Percentiles rank a stretch among this genome's conserved stretches.
These are phyloP conservation scores for Nyctibius grandis DNA, from an alignment of 2,797 vertebrate genomes.

Conservation along the genomic window DNA sequence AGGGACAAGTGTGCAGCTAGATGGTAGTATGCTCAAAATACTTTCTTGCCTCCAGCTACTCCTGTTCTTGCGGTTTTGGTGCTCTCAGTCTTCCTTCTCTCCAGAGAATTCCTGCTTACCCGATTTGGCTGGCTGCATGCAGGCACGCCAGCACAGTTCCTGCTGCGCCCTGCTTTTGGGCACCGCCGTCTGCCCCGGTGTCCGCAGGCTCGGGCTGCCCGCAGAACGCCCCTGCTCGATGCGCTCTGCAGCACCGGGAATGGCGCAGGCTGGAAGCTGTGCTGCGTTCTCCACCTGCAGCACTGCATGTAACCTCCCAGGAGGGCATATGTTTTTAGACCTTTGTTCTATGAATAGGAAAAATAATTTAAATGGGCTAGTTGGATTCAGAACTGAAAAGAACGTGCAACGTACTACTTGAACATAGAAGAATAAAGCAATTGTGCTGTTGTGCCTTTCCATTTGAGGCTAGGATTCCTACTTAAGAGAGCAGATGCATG, in stretches of 20 bases:
- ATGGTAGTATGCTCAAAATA: background rate
- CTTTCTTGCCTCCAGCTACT: background rate
- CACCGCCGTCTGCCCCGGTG: background rate
- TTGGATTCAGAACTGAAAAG: background rate
- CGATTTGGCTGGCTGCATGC: background rate
- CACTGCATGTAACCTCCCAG: background rate
- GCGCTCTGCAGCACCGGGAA: background rate
- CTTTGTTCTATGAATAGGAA: background rate
- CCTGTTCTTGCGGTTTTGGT: background rate
- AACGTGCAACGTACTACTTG: accelerated
- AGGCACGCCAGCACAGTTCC: background rate
- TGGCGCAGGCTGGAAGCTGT: background rate
- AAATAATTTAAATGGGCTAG: background rate
- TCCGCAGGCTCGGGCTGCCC: accelerated
- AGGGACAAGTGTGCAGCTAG: too few species aligned
- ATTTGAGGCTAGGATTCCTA: background rate
- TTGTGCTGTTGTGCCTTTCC: background rate
- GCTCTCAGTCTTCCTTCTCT: background rate
- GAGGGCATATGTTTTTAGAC: background rate
- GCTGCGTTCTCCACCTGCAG: background rate
- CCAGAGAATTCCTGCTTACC: background rate
- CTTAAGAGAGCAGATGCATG: background rate
- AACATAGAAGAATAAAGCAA: background rate
- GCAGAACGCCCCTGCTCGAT: background rate
- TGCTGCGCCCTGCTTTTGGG: background rate